Evolutionary conservation across 2,888 invertebrate species (phyloP), one percentile per base, ranked within the genome.

Genomic region (Thera obeliscata): DNA sequence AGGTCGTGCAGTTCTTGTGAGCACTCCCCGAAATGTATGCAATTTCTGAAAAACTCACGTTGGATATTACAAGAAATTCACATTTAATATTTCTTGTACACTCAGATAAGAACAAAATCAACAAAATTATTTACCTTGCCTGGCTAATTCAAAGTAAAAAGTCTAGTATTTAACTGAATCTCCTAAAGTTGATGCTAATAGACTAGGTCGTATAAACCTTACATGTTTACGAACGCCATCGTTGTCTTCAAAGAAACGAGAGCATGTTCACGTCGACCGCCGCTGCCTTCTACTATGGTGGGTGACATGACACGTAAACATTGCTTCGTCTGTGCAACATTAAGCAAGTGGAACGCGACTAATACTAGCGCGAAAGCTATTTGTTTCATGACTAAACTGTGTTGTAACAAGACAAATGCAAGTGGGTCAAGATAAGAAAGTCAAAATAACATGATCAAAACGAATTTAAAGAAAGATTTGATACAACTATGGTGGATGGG

Each of bases 321-420:
- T 74, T 67, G 73, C 81, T 82, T 78, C 82, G 85, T 85, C 65
- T 52, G 52, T 43, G 89, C 88, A 85, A 90, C 84, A 87, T 85
- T 89, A 87, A 80, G 73, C 83, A 91, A 90, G 83, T 88, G 78
- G 89, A 82, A 81, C 89, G 81, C 49, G 77, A 78, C 81, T 78
- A 81, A 83, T 80, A 81, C 77, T 79, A 76, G 72, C 76, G 75
- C 77, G 80, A 83, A 83, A 83, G 79, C 78, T 75, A 75, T 75
- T 74, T 71, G 56, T 58, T 63, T 55, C 22, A 52, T 46, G 9
- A 46, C 43, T 46, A 9, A 33, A 22, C 43, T 70, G 55, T 67
- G 67, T 54, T 61, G 56, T 43, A 56, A 56, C 12, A 22, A 43
- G 7, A 41, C 43, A 43, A 5, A 60, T 56, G n/a, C 6, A 56